Percentiles rank a stretch among this genome's conserved stretches.
Evolutionary conservation across 2,888 invertebrate species (phyloP).

Genomic region (Tinea semifulvella): DNA sequence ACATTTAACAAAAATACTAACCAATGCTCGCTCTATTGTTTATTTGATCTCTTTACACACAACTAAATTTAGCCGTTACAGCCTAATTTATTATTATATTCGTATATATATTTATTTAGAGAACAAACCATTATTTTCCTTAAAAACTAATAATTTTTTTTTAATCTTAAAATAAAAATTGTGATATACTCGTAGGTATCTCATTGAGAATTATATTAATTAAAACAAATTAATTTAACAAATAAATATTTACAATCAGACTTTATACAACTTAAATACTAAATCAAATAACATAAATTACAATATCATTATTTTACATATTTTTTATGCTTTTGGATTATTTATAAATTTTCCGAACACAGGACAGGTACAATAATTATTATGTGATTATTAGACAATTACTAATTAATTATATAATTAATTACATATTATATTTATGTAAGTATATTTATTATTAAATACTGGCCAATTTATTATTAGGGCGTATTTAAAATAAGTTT

Average conservation of each 20-base stretch:
- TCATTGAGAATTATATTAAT: conserved; percentile 17
- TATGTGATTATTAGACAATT: too few species aligned
- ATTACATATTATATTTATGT: conserved; percentile 33
- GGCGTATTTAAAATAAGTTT: too few species aligned
- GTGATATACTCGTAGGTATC: too few species aligned
- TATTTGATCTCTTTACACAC: too few species aligned
- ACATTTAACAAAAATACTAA: too few species aligned
- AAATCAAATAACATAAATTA: conserved; percentile 14
- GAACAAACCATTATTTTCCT: conserved; percentile 12
- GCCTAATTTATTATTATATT: too few species aligned
- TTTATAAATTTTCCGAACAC: conserved; percentile 37
- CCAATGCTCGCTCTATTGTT: too few species aligned
- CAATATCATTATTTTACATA: conserved; percentile 19
- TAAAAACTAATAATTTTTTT: conserved; percentile 20
- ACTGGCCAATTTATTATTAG: background rate
- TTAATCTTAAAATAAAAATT: conserved; percentile 22
- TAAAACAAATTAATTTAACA: conserved; percentile 6
- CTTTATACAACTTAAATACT: conserved; percentile 34
- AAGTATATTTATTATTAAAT: background rate
- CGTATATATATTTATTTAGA: too few species aligned
- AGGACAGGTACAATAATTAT: conserved; percentile 59
- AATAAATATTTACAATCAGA: conserved; percentile 47
- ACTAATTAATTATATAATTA: conserved; percentile 35
- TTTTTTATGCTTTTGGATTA: conserved; percentile 6
- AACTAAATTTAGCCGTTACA: too few species aligned